Evolutionary conservation across 2,797 vertebrate genomes (phyloP).

Genomic region (Hybognathus amarus): DNA sequence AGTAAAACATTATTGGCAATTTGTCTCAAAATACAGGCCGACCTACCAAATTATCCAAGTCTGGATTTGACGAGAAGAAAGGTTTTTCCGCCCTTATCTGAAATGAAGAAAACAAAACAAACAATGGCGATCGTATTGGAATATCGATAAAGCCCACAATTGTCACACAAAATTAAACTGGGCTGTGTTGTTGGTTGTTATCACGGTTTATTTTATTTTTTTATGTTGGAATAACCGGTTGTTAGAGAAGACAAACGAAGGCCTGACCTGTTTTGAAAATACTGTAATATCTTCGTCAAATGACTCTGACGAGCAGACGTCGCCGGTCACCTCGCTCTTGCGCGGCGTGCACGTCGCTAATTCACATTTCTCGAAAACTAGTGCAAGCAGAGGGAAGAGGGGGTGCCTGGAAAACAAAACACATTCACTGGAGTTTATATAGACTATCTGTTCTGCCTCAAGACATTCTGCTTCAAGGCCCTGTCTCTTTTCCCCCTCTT

Average conservation of each 20-base stretch:
- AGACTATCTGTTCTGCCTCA: neutral
- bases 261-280: conserved; percentile 92
- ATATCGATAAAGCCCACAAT: neutral
- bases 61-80: conserved; percentile 92
- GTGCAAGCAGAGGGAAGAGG: conserved; percentile 92
- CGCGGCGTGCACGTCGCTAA: conserved; percentile 91
- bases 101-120: neutral
- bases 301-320: conserved; percentile 93
- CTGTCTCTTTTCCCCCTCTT: neutral
- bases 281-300: conserved; percentile 95
- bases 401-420: conserved; percentile 81
- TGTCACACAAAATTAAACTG: neutral
- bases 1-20: neutral
- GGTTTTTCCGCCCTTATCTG: conserved; percentile 85
- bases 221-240: neutral
- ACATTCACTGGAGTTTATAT: neutral
- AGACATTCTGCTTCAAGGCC: neutral
- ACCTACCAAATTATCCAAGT: conserved; percentile 96
- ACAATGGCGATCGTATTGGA: neutral
- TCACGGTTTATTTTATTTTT: neutral
- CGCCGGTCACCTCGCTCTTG: conserved; percentile 88
- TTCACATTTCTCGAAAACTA: conserved; percentile 97
- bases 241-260: neutral
- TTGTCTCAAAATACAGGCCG: conserved; percentile 1
- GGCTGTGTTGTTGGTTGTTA: neutral